Evolutionary conservation across 2,113 vertebrate species (phyloP), one percentile per base, ranked within the genome.

Genomic region (Australoheros scitulus): DNA sequence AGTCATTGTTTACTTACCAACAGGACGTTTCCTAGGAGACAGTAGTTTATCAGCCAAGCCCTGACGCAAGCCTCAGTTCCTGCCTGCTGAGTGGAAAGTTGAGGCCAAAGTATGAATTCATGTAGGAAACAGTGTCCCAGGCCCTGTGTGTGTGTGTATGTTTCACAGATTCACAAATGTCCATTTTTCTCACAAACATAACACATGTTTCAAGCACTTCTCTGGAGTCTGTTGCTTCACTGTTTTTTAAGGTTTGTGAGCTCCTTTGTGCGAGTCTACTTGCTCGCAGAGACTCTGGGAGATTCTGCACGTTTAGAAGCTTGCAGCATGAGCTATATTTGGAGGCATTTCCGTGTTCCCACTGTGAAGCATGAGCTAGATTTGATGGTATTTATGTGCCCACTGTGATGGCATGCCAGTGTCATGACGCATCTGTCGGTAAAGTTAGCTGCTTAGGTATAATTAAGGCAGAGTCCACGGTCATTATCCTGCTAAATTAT

Each of bases 1-100:
- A 92, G 93, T 96, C 93, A 95, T 93, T 96, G 94, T 96, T 96
- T 96, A 94, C 92, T 88, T 87, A 91, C 93, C 85, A 95, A 95
- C 95, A 95, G 95, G 94, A 88, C 61, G 90, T 95, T 91, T 93
- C 95, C 95, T 94, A 92, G 95, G 94, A 95, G 92, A 96, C 89
- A 41, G 61, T 85, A 87, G 88, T 94, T 95, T 95, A 95, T 95
- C 94, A 93, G 92, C 94, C 93, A 91, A 87, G 77, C 78, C 77
- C 83, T 94, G 92, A 96, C 79, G 92, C 90, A 92, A 95, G 79
- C 87, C 82, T 88, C 85, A 81, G 87, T 92, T 93, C 92, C 93
- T 95, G 92, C 84, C 86, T 24, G 24, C 83, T 83, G 89, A 84
- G 77, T 85, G 91, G 94, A 94, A 94, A 92, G 91, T 90, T 89